phyloP scores from a whole-genome alignment of 2,113 vertebrate species.

The Copsychus sechellarum region DNA sequence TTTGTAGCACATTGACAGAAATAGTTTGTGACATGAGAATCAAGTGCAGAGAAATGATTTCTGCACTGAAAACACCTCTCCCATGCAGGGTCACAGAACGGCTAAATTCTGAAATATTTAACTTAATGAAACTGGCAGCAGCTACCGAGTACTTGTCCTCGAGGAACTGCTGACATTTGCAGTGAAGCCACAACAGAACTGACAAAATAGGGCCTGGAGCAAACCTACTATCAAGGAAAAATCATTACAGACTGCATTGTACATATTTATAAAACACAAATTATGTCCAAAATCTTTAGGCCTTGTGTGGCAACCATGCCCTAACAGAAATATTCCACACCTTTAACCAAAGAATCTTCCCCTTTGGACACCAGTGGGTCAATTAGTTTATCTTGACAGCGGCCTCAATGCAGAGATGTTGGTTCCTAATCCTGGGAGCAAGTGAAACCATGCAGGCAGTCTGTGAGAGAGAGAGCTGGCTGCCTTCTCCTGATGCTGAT shows the following conservation, averaged over 20 bases:
- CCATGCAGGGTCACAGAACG: not conserved
- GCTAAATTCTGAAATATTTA: constrained; percentile 41
- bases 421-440: not conserved
- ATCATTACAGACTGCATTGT: not conserved
- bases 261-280: not conserved
- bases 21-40: constrained; percentile 17
- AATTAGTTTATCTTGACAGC: not conserved
- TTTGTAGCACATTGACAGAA: not conserved
- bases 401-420: not conserved
- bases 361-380: not conserved
- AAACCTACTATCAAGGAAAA: not conserved
- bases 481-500: not conserved
- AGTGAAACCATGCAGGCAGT: not conserved
- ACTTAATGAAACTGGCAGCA: constrained; percentile 47
- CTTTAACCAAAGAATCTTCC: not conserved
- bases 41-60: constrained; percentile 31
- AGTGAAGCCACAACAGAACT: not conserved
- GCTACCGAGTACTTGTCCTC: not conserved
- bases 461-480: not conserved
- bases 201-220: not conserved
- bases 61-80: constrained; percentile 12
- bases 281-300: not conserved
- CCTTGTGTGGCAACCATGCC: not conserved
- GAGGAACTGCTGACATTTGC: constrained; percentile 54
- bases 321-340: not conserved